Conservation (phyloP, 37 sponge, comb jelly and placozoan genomes). For the Agelas oroides region DNA sequence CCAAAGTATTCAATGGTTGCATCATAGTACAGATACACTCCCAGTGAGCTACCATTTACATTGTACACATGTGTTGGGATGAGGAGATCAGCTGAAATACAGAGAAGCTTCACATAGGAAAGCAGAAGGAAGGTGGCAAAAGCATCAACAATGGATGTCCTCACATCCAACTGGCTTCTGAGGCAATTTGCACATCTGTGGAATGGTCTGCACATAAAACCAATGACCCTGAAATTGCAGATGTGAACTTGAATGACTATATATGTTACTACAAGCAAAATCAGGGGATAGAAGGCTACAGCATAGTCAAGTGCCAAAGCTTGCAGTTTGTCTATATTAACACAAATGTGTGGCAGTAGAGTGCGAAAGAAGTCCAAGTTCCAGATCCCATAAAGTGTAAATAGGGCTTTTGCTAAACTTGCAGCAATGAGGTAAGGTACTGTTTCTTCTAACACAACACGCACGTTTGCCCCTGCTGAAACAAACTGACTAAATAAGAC, state of each 20-base stretch:
- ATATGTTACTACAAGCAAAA: constrained; percentile 14
- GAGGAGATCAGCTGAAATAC: constrained; percentile 29
- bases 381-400: constrained; percentile 26
- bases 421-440: no score
- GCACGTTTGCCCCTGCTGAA: no score
- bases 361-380: constrained; percentile 44
- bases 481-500: constrained; percentile 60
- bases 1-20: constrained; percentile 35
- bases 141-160: constrained; percentile 55
- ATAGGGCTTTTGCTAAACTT: no score
- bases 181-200: no score
- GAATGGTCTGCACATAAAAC: no score
- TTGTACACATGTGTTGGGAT: constrained; percentile 6
- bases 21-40: constrained; percentile 32
- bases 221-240: no score
- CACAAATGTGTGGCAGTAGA: background rate
- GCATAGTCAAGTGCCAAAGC: no score
- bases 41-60: no score
- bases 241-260: constrained; percentile 8
- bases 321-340: no score
- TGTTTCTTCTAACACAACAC: no score
- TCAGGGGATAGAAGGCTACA: no score
- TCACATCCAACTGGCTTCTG: constrained; percentile 7
- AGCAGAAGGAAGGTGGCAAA: constrained; percentile 62
- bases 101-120: constrained; percentile 55